Conservation (phyloP, 2,113 vertebrate genomes). For the Protobothrops mucrosquamatus region DNA sequence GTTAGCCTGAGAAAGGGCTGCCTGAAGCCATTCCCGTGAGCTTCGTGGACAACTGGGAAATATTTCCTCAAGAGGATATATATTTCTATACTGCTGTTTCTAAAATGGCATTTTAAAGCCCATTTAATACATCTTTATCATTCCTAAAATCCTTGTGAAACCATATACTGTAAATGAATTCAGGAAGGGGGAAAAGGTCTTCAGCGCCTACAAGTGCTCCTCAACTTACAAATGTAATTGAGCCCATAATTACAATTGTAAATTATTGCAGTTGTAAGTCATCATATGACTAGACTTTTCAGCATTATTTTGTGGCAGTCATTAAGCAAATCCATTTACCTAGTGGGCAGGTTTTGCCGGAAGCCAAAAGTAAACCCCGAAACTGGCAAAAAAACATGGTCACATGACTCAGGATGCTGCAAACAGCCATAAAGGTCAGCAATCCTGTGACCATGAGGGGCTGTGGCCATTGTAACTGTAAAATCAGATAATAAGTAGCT, state of each 20-base stretch:
- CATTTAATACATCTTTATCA: background rate
- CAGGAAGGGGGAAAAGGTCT: background rate
- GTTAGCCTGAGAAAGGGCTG: background rate
- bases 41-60: background rate
- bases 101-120: background rate
- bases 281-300: background rate
- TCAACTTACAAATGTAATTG: background rate
- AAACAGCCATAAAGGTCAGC: background rate
- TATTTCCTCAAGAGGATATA: background rate
- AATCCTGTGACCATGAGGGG: no score
- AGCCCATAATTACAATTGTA: background rate
- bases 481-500: no score
- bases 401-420: background rate
- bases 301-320: background rate
- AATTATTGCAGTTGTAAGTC: background rate
- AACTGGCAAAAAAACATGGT: background rate
- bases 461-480: no score
- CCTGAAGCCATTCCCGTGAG: background rate
- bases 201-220: background rate
- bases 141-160: background rate
- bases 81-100: background rate
- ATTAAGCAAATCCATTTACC: background rate
- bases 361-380: background rate
- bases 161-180: background rate
- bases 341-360: background rate